These are phyloP conservation scores for Protaetia brevitarsis DNA, from an alignment of 1,140 invertebrate genomes.

Conservation along the genomic window DNA sequence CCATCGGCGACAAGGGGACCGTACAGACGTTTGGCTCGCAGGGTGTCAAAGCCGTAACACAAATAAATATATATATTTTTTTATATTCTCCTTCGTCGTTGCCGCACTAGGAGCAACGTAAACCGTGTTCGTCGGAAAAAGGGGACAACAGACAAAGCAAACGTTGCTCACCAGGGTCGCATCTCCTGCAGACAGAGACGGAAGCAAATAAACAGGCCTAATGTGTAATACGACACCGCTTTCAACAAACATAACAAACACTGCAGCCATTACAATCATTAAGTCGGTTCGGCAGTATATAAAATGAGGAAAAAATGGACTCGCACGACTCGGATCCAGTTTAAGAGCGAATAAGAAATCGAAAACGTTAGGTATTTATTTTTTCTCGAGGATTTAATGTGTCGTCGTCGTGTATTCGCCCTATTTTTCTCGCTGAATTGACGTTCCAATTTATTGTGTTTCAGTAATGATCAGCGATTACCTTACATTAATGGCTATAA, in stretches of 20 bases:
- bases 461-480: too few species aligned
- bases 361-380: background rate
- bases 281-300: slow-evolving; percentile 15
- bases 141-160: too few species aligned
- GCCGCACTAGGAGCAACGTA: background rate
- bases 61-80: slow-evolving; percentile 23
- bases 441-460: too few species aligned
- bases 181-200: slow-evolving; percentile 4
- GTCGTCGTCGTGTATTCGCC: too few species aligned
- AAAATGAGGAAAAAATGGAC: background rate
- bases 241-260: slow-evolving; percentile 23
- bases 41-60: slow-evolving; percentile 18
- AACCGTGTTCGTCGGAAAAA: too few species aligned
- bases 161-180: too few species aligned
- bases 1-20: slow-evolving; percentile 3
- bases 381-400: too few species aligned
- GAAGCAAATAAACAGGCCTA: slow-evolving; percentile 20
- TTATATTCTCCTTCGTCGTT: background rate
- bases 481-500: too few species aligned
- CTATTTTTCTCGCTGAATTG: too few species aligned
- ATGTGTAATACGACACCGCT: slow-evolving; percentile 18
- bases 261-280: slow-evolving; percentile 19
- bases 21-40: background rate
- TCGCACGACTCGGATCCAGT: too few species aligned
- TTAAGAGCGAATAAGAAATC: background rate